Percentiles rank a stretch among this genome's conserved stretches.
Conservation (phyloP, 2,113 vertebrate genomes). For the Upupa epops region DNA sequence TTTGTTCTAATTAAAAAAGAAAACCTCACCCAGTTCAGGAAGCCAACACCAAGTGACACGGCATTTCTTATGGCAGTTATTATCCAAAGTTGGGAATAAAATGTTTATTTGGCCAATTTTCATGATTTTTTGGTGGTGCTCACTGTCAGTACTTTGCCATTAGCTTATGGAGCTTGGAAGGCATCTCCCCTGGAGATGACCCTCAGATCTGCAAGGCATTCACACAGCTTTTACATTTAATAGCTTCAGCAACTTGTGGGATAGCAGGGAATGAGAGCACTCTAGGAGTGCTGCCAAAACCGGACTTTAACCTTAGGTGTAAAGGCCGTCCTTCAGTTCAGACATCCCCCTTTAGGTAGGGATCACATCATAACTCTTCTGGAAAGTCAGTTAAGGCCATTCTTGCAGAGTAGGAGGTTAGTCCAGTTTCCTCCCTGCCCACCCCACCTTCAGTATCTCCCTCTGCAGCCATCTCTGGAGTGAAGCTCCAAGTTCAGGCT, state of each 20-base stretch:
- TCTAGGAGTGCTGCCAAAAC: background rate
- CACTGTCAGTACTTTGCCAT: background rate
- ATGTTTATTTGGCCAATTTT: background rate
- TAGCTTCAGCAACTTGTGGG: background rate
- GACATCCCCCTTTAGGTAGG: background rate
- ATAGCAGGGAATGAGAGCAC: background rate
- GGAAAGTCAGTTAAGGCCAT: background rate
- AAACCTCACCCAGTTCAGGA: background rate
- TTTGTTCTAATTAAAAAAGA: background rate
- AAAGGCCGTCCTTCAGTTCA: background rate
- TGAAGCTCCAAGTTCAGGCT: rapidly evolving
- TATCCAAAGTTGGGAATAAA: background rate
- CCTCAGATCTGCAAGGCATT: background rate
- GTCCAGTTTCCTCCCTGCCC: background rate
- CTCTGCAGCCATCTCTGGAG: background rate
- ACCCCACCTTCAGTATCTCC: background rate
- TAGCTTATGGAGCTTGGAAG: background rate
- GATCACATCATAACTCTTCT: background rate
- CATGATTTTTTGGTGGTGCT: background rate
- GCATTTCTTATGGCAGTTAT: background rate
- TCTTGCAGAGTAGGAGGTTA: background rate
- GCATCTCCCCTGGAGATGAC: background rate
- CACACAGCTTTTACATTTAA: background rate
- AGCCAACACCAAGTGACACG: background rate
- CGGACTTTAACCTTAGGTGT: background rate